Evolutionary conservation across 2,888 invertebrate genomes (phyloP), one percentile per base, ranked within the genome.

Genomic region (Andrena praecox): DNA sequence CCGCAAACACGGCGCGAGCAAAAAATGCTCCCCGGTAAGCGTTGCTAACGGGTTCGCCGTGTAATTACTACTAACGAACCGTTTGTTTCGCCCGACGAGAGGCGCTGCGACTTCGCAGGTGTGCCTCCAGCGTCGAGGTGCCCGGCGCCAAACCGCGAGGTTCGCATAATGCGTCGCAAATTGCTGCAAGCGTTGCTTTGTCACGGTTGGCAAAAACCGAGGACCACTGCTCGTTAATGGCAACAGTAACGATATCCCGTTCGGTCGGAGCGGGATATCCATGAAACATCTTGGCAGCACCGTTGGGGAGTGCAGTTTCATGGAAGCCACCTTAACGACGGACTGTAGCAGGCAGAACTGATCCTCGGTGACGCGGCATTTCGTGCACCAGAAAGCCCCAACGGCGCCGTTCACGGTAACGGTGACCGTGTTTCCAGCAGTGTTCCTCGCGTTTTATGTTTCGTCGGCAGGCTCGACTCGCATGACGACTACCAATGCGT

Each of bases 51-150:
- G 89, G 81, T 82, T 75, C 50, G 54, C 66, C 70, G 67, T 67
- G 78, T 86, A 89, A 89, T 89, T 89, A 86, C 85, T 59, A 80
- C 88, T 89, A 89, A 89, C 89, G 89, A 89, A 89, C 88, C 82
- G 87, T 88, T 88, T 88, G 88, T 82, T 84, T 85, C 89, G 79
- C 75, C 78, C 77, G 85, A 54, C 80, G 77, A 79, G 85, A 86
- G 82, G 80, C 84, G 59, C 69, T 27, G 77, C 54, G 77, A 76
- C 82, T 63, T 69, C 35, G 50, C 80, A 77, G 74, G 72, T 81
- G 48, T 75, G 80, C 62, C 59, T 64, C 60, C n/a, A 31, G 50
- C 10, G 42, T 50, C 52, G 54, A 56, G 54, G 73, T 54, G 54
- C 64, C 81, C 66, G 64, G 77, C 66, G 66, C 72, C 64, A 64